These are phyloP conservation scores for Varecia variegata DNA, from an alignment of 2,797 vertebrate species.

Conservation along the genomic window DNA sequence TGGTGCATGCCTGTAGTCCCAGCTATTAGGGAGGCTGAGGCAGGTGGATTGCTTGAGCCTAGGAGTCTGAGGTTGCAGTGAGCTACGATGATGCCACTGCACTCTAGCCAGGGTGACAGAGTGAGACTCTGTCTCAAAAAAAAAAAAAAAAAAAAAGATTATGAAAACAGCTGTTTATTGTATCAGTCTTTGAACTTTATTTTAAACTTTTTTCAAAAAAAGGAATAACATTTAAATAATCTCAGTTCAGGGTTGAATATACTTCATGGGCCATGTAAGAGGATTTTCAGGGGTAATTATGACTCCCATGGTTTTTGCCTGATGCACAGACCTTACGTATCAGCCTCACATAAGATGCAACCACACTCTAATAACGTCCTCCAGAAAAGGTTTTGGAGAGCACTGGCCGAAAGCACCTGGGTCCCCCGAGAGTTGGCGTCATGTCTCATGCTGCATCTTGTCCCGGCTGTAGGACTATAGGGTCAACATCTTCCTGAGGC, in stretches of 20 bases:
- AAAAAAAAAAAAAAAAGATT: no score
- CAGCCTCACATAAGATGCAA: not conserved
- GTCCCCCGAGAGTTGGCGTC: not conserved
- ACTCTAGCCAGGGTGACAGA: no score
- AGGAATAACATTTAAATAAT: not conserved
- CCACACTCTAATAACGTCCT: not conserved
- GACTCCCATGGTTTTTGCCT: not conserved
- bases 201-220: not conserved
- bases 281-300: not conserved
- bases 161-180: not conserved
- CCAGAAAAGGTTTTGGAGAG: not conserved
- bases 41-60: no score
- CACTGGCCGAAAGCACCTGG: rapidly evolving
- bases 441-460: not conserved
- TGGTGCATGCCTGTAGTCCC: no score
- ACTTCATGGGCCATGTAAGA: not conserved
- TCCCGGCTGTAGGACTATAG: slow-evolving; percentile 91
- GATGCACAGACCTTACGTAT: not conserved
- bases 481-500: slow-evolving; percentile 97
- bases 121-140: no score
- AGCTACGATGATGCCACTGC: no score
- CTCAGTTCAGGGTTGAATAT: not conserved
- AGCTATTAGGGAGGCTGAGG: no score
- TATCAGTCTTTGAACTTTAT: not conserved
- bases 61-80: no score